A percentile compares a stretch with the other conserved stretches of the same genome.
Evolutionary conservation across 2,797 vertebrate species (phyloP).

Genomic region (Neostethus bicornis): DNA sequence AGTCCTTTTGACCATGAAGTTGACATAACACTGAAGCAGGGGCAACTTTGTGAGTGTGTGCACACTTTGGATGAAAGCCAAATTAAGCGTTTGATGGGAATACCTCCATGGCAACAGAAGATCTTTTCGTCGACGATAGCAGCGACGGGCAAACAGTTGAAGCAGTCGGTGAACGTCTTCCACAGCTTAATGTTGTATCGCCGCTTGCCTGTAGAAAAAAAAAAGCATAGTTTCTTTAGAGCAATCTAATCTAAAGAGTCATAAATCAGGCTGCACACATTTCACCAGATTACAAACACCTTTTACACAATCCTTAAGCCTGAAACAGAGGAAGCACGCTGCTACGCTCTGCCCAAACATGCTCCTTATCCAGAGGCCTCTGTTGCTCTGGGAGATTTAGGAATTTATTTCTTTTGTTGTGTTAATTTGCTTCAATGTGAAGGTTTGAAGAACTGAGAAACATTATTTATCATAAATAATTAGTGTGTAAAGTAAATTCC

Average conservation of each 20-base stretch:
- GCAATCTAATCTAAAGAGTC: slow-evolving; percentile 48
- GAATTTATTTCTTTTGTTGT: slow-evolving; percentile 7
- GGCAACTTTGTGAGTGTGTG: slow-evolving; percentile 19
- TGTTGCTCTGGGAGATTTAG: background rate
- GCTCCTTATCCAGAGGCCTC: slow-evolving; percentile 29
- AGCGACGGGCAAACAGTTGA: slow-evolving; percentile 96
- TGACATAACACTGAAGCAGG: slow-evolving; percentile 54
- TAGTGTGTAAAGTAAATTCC: background rate
- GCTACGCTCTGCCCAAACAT: slow-evolving; percentile 39
- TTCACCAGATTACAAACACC: slow-evolving; percentile 39
- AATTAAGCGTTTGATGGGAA: slow-evolving; percentile 41
- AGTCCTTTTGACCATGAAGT: slow-evolving; percentile 34
- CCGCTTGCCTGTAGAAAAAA: slow-evolving; percentile 88
- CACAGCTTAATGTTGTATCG: slow-evolving; percentile 98
- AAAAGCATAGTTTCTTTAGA: slow-evolving; percentile 21
- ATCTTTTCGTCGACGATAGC: slow-evolving; percentile 93
- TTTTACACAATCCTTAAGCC: slow-evolving; percentile 52
- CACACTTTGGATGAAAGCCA: slow-evolving; percentile 23
- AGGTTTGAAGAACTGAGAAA: background rate
- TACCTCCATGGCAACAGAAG: slow-evolving; percentile 87
- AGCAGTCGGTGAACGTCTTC: slow-evolving; percentile 99
- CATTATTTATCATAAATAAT: background rate
- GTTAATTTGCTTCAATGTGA: background rate
- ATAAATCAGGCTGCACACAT: slow-evolving; percentile 37
- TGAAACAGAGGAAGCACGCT: slow-evolving; percentile 49